These are phyloP conservation scores for Triops longicaudatus DNA, from an alignment of 1,140 invertebrate species.

Conservation along the genomic window DNA sequence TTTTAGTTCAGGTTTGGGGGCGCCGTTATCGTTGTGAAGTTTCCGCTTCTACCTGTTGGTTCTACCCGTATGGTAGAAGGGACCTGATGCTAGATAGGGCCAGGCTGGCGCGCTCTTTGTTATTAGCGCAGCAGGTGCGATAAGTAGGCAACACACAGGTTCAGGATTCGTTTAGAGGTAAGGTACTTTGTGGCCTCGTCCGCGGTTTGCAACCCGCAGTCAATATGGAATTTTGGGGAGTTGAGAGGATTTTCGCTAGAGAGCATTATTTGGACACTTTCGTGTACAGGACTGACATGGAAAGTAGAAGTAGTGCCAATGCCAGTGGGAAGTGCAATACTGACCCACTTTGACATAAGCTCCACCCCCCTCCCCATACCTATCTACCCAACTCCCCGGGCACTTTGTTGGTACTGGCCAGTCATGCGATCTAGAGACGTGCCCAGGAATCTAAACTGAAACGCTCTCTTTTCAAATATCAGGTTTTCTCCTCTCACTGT, in stretches of 20 bases:
- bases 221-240: too few relatives aligned
- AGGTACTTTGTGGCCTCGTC: too few relatives aligned
- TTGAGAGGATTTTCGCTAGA: too few relatives aligned
- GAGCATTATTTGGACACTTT: not conserved
- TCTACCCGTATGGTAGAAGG: not conserved
- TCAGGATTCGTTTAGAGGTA: too few relatives aligned
- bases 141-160: too few relatives aligned
- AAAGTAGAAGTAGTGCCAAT: constrained; percentile 5
- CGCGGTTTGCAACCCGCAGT: too few relatives aligned
- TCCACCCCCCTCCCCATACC: not conserved
- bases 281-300: not conserved
- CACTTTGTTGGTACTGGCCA: not conserved
- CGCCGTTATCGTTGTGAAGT: not conserved
- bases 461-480: not conserved
- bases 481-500: too few relatives aligned
- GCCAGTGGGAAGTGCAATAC: not conserved
- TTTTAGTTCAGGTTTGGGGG: not conserved
- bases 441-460: not conserved
- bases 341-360: not conserved
- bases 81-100: too few relatives aligned
- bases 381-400: too few relatives aligned
- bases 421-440: not conserved
- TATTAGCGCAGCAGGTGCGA: too few relatives aligned
- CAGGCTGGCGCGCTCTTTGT: too few relatives aligned
- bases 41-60: constrained; percentile 1